Evolutionary conservation across 1,140 invertebrate species (phyloP).

Genomic region (Caenorhabditis briggsae): DNA sequence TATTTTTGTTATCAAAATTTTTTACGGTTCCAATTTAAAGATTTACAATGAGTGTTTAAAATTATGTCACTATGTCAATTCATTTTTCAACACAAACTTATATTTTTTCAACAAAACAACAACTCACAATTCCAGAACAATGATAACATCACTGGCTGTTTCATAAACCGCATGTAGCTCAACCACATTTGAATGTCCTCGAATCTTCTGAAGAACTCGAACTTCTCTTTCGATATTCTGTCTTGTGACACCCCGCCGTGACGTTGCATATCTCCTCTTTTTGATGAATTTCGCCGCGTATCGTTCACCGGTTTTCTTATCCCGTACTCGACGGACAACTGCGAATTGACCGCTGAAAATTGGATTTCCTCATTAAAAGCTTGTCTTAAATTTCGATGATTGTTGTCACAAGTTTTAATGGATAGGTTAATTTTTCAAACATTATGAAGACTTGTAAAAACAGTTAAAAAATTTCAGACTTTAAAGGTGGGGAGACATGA

Average conservation of each 20-base stretch:
- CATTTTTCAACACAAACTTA: too few relatives aligned
- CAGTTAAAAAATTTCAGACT: too few relatives aligned
- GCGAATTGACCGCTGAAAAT: slow-evolving; percentile 91
- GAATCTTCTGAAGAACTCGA: slow-evolving; percentile 79
- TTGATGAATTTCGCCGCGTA: slow-evolving; percentile 95
- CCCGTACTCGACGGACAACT: slow-evolving; percentile 88
- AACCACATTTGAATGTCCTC: slow-evolving; percentile 81
- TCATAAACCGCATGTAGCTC: slow-evolving; percentile 81
- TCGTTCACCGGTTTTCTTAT: slow-evolving; percentile 86
- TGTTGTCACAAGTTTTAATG: too few relatives aligned
- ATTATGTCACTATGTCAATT: too few relatives aligned
- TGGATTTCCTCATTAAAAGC: background rate
- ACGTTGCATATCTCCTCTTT: slow-evolving; percentile 85
- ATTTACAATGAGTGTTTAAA: too few relatives aligned
- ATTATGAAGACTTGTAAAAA: too few relatives aligned
- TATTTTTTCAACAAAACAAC: too few relatives aligned
- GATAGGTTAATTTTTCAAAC: too few relatives aligned
- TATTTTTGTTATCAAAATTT: too few relatives aligned
- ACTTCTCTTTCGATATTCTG: slow-evolving; percentile 81
- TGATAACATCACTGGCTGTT: slow-evolving; percentile 80
- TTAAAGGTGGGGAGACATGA: too few relatives aligned
- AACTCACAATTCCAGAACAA: slow-evolving; percentile 81
- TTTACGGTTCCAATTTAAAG: too few relatives aligned
- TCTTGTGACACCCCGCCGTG: slow-evolving; percentile 79
- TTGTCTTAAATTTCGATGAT: too few relatives aligned